phyloP scores from a whole-genome alignment of 2,113 vertebrate species.

The Hirundichthys speculiger region DNA sequence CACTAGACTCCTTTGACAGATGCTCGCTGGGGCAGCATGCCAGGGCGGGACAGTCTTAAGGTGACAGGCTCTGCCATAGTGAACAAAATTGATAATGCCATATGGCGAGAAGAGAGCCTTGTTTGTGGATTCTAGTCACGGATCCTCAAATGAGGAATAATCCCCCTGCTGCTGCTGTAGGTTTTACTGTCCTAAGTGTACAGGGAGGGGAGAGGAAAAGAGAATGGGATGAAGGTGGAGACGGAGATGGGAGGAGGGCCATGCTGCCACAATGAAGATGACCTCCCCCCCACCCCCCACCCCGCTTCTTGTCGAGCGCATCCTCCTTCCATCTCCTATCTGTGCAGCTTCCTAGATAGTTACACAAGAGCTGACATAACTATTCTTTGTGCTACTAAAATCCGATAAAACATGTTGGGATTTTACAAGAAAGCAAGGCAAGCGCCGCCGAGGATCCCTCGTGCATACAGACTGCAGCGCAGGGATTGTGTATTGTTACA shows the following conservation, averaged over 20 bases:
- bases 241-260: conserved; percentile 33
- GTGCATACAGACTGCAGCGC: conserved; percentile 14
- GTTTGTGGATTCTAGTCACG: conserved; percentile 61
- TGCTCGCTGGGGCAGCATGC: conserved; percentile 59
- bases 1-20: conserved; percentile 64
- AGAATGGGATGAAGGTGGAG: conserved; percentile 4
- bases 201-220: conserved; percentile 15
- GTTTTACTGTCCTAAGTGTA: conserved; percentile 50
- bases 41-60: conserved; percentile 71
- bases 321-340: conserved; percentile 1
- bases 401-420: conserved; percentile 1
- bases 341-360: conserved; percentile 22
- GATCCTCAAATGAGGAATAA: conserved; percentile 61
- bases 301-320: conserved; percentile 9
- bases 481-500: conserved; percentile 12
- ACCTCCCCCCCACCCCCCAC: neutral
- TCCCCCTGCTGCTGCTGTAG: conserved; percentile 49
- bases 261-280: conserved; percentile 11
- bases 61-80: conserved; percentile 70
- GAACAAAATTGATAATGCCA: conserved; percentile 72
- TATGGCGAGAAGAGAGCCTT: conserved; percentile 56
- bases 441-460: conserved; percentile 9
- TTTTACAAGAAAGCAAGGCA: conserved; percentile 9
- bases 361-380: conserved; percentile 24
- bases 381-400: conserved; percentile 19